Evolutionary conservation across 2,113 vertebrate species (phyloP).

Genomic region (Mirounga angustirostris): DNA sequence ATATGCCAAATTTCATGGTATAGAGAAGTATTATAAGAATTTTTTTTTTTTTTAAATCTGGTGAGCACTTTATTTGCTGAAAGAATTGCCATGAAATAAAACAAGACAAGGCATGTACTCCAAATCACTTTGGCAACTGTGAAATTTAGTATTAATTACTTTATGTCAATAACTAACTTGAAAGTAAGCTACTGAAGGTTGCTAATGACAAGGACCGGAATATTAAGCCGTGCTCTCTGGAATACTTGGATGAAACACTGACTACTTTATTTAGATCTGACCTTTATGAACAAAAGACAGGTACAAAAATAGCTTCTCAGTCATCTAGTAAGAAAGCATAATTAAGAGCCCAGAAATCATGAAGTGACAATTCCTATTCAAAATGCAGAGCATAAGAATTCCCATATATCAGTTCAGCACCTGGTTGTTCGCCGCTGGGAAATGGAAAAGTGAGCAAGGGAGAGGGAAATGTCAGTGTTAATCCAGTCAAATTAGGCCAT

Average conservation of each 20-base stretch:
- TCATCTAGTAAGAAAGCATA: slow-evolving; percentile 47
- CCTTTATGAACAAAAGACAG: slow-evolving; percentile 58
- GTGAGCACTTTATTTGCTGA: neutral
- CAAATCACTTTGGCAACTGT: neutral
- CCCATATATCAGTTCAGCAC: neutral
- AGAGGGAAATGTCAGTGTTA: neutral
- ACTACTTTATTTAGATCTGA: slow-evolving; percentile 57
- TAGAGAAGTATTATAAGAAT: neutral
- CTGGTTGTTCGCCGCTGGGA: neutral
- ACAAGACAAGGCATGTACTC: neutral
- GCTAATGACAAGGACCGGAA: neutral
- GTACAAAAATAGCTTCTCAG: slow-evolving; percentile 55
- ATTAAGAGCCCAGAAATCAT: slow-evolving; percentile 53
- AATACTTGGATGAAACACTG: neutral
- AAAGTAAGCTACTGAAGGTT: neutral
- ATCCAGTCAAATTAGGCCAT: neutral
- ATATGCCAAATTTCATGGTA: neutral
- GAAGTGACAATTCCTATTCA: slow-evolving; percentile 43
- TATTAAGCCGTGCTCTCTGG: neutral
- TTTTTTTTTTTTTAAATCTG: neutral
- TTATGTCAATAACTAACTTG: neutral
- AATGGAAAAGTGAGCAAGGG: neutral
- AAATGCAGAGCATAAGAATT: slow-evolving; percentile 22
- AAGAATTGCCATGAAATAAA: neutral
- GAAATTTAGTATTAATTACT: neutral